A percentile compares a stretch with the other conserved stretches of the same genome.
Conservation (phyloP, 2,113 vertebrate genomes). For the Catagonus wagneri region DNA sequence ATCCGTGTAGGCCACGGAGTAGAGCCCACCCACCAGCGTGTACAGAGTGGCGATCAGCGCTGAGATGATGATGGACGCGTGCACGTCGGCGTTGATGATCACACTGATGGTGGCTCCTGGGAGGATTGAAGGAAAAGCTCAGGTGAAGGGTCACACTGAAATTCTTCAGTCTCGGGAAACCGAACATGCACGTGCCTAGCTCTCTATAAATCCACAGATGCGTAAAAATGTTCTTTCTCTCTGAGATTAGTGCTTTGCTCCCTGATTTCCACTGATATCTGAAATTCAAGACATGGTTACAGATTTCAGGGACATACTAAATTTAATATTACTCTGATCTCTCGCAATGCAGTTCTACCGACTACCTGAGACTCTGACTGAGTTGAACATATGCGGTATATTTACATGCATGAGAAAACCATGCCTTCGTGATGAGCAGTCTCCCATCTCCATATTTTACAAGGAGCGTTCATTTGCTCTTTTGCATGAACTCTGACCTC, state of each 20-base stretch:
- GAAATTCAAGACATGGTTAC: background rate
- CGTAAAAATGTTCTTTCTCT: background rate
- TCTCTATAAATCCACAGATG: background rate
- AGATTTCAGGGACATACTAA: background rate
- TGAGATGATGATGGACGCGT: conserved; percentile 94
- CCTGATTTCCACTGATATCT: background rate
- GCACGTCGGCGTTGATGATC: conserved; percentile 95
- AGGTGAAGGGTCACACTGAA: background rate
- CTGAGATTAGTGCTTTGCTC: background rate
- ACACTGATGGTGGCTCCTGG: conserved; percentile 98
- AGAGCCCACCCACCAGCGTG: conserved; percentile 96
- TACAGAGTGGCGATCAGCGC: conserved; percentile 96
- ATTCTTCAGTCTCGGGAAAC: background rate
- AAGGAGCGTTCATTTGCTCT: background rate
- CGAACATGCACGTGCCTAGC: background rate
- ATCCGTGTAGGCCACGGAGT: conserved; percentile 98
- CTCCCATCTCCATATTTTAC: background rate
- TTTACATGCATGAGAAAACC: background rate
- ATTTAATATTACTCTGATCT: background rate
- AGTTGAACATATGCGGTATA: background rate
- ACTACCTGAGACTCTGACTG: background rate
- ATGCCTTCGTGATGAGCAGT: background rate
- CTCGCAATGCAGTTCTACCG: background rate
- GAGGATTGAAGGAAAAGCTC: background rate
- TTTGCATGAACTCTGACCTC: background rate